phyloP scores from a whole-genome alignment of 2,888 invertebrate genomes.

The Tetrapedia diversipes region DNA sequence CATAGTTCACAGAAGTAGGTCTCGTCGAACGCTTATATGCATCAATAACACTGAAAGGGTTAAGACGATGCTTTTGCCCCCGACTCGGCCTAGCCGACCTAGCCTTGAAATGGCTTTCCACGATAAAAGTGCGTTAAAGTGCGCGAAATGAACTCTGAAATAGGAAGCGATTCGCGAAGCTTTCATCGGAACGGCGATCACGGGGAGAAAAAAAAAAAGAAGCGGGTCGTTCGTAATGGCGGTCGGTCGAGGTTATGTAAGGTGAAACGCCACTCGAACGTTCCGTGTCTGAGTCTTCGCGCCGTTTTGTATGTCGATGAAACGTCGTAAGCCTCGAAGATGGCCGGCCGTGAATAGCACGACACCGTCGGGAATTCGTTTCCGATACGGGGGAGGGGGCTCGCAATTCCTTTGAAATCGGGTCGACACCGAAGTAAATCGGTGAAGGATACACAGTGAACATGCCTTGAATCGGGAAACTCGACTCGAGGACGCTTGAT shows the following conservation, averaged over 20 bases:
- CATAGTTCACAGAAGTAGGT: no score
- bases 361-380: slow-evolving; percentile 33
- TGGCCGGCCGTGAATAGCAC: slow-evolving; percentile 2
- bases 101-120: no score
- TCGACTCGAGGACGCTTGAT: neutral
- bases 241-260: neutral
- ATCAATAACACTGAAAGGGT: no score
- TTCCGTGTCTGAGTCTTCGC: neutral
- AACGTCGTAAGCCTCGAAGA: slow-evolving; percentile 17
- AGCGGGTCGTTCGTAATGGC: no score
- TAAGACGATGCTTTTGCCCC: no score
- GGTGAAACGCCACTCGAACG: neutral
- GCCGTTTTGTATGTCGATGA: slow-evolving; percentile 1
- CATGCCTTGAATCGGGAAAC: neutral
- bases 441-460: neutral
- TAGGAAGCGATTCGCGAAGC: slow-evolving; percentile 1
- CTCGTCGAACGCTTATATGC: no score
- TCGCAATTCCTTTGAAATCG: slow-evolving; percentile 13
- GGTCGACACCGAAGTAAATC: slow-evolving; percentile 16
- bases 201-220: neutral
- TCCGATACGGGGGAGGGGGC: slow-evolving; percentile 13
- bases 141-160: neutral
- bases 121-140: no score
- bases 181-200: neutral
- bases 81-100: no score